Conservation (phyloP, 2,797 vertebrate species). For the Bradypus variegatus region DNA sequence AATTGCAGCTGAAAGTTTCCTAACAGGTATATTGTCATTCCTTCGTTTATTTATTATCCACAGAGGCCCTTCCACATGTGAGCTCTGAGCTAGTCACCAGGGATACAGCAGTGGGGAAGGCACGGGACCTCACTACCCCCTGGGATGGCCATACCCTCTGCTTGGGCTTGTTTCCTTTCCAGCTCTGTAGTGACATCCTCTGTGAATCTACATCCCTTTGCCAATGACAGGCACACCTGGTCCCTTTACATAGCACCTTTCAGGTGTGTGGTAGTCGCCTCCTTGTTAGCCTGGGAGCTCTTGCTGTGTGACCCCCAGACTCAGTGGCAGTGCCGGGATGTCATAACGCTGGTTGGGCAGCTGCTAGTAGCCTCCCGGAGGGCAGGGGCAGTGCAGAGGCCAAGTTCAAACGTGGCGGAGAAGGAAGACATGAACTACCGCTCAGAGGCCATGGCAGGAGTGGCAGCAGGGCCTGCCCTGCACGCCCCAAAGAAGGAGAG, state of each 20-base stretch:
- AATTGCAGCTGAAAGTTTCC: neutral
- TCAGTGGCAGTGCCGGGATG: neutral
- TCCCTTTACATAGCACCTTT: neutral
- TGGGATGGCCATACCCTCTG: neutral
- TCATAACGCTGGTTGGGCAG: neutral
- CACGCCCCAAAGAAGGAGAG: neutral
- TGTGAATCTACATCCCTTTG: neutral
- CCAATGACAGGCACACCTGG: fast-evolving
- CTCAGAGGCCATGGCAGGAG: neutral
- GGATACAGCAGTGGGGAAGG: neutral
- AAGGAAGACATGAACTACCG: neutral
- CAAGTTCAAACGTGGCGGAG: neutral
- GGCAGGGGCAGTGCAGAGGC: neutral
- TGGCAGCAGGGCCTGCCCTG: neutral
- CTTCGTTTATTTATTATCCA: neutral
- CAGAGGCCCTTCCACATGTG: neutral
- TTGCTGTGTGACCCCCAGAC: too few relatives aligned
- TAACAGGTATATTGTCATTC: neutral
- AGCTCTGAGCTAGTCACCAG: neutral
- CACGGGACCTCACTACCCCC: neutral
- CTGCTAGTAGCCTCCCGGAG: neutral
- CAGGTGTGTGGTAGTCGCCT: too few relatives aligned
- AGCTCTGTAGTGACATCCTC: neutral
- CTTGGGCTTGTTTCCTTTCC: neutral
- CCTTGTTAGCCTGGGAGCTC: neutral